A percentile compares a stretch with the other conserved stretches of the same genome.
phyloP scores from a whole-genome alignment of 2,888 invertebrate species.

The Cosmia trapezina region DNA sequence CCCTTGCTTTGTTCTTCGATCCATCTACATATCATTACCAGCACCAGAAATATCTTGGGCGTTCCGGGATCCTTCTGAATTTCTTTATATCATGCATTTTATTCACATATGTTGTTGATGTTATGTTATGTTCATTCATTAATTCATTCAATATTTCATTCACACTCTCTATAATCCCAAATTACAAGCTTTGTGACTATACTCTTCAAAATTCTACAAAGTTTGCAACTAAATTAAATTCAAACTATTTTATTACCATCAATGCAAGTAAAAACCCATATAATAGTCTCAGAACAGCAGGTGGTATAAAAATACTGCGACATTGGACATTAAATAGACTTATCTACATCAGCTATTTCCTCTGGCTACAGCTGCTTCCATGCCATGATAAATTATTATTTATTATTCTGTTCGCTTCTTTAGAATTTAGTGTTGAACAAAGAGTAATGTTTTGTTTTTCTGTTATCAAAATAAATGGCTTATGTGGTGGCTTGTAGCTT shows the following conservation, averaged over 20 bases:
- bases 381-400: slow-evolving; percentile 48
- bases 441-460: slow-evolving; percentile 36
- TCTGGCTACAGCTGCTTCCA: slow-evolving; percentile 50
- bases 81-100: background rate
- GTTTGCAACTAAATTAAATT: background rate
- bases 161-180: background rate
- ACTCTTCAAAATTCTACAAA: background rate
- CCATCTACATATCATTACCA: background rate
- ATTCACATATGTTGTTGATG: too few relatives aligned
- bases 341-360: slow-evolving; percentile 63
- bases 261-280: slow-evolving; percentile 8
- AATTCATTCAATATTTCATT: background rate
- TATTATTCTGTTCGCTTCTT: slow-evolving; percentile 37
- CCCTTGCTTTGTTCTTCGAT: background rate
- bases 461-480: slow-evolving; percentile 16
- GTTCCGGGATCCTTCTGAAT: background rate
- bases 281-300: slow-evolving; percentile 41
- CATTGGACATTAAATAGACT: slow-evolving; percentile 52
- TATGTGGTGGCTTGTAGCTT: background rate
- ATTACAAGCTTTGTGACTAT: background rate
- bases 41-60: background rate
- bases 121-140: background rate
- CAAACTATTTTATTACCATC: slow-evolving; percentile 3
- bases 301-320: slow-evolving; percentile 61
- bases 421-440: slow-evolving; percentile 35